Evolutionary conservation across 2,888 invertebrate genomes (phyloP).

Genomic region (Drosophila setosimentum): DNA sequence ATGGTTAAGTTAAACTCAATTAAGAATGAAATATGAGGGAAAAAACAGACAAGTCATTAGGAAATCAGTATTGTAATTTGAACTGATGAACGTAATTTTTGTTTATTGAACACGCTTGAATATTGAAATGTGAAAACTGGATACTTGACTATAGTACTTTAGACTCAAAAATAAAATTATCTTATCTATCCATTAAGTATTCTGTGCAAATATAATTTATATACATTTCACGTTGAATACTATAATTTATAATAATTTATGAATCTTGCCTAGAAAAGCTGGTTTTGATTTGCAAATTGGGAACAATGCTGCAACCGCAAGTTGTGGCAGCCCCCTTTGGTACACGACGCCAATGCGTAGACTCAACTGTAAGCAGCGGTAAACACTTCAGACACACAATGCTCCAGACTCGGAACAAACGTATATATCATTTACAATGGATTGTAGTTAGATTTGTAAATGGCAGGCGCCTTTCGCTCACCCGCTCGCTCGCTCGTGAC

Average conservation of each 20-base stretch:
- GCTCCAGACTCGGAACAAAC: conserved; percentile 40
- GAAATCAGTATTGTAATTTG: background rate
- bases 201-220: background rate
- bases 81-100: background rate
- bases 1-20: background rate
- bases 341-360: conserved; percentile 11
- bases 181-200: background rate
- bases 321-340: background rate
- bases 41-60: background rate
- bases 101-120: background rate
- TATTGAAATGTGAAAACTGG: background rate
- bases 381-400: conserved; percentile 46
- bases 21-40: background rate
- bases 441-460: conserved; percentile 34
- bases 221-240: background rate
- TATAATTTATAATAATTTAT: background rate
- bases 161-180: background rate
- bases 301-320: background rate
- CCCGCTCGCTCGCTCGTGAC: conserved; percentile 54
- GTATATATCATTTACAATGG: conserved; percentile 12
- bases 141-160: background rate
- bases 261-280: background rate
- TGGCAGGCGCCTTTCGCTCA: conserved; percentile 45
- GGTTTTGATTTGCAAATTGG: background rate
- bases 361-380: conserved; percentile 2